These are phyloP conservation scores for Porites divaricata DNA, from an alignment of 92 coral and sea anemone species.

Conservation along the genomic window DNA sequence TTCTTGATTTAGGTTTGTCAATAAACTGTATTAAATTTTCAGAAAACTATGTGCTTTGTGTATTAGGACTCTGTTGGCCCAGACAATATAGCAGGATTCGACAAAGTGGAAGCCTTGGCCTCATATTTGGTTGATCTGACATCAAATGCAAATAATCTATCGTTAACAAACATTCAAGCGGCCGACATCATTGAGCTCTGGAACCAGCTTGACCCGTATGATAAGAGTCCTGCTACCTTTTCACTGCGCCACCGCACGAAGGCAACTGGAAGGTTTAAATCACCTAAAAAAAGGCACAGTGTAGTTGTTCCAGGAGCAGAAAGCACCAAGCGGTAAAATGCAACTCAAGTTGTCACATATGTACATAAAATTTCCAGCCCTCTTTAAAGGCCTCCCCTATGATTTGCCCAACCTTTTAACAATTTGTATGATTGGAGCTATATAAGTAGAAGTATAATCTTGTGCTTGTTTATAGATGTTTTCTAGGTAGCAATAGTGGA, in stretches of 20 bases:
- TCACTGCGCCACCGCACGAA: slow-evolving; percentile 47
- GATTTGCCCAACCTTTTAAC: too few species aligned
- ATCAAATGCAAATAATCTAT: slow-evolving; percentile 23
- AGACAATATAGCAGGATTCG: slow-evolving; percentile 57
- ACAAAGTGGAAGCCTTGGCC: slow-evolving; percentile 62
- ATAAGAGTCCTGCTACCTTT: slow-evolving; percentile 46
- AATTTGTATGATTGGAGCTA: too few species aligned
- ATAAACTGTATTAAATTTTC: too few species aligned
- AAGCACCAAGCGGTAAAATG: slow-evolving; percentile 46
- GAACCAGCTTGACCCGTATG: slow-evolving; percentile 57
- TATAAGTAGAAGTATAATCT: too few species aligned
- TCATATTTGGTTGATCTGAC: slow-evolving; percentile 41
- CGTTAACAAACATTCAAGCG: slow-evolving; percentile 54
- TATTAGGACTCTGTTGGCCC: background rate
- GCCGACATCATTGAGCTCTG: slow-evolving; percentile 38
- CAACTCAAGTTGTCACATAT: background rate
- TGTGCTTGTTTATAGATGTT: slow-evolving; percentile 57
- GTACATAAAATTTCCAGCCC: too few species aligned
- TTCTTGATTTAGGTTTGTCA: too few species aligned
- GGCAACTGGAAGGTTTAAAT: slow-evolving; percentile 53
- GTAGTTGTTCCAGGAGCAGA: slow-evolving; percentile 56
- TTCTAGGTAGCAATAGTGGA: slow-evolving; percentile 53
- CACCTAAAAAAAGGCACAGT: slow-evolving; percentile 30
- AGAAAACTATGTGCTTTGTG: too few species aligned
- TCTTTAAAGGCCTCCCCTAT: too few species aligned